Percentiles rank a stretch among this genome's conserved stretches.
Evolutionary conservation across 2,888 invertebrate species (phyloP).

Genomic region (Melanophora roralis): DNA sequence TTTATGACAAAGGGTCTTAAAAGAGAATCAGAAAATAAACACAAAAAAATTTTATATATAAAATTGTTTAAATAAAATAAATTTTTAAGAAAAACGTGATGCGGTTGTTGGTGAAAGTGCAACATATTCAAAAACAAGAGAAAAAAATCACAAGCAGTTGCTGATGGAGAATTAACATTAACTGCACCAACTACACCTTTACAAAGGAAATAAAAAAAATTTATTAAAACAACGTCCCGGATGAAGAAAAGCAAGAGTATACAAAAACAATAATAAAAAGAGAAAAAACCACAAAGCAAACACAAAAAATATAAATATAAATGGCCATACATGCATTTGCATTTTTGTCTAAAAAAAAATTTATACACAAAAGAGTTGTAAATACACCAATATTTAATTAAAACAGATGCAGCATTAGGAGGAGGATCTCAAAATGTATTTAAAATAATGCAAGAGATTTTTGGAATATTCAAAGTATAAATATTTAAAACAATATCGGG

Average conservation of each 20-base stretch:
- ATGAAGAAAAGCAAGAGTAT: conserved; percentile 5
- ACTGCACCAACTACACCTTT: not conserved
- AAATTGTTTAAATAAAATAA: conserved; percentile 44
- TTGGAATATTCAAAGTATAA: no score
- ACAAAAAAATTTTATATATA: not conserved
- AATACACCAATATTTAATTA: not conserved
- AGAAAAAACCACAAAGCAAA: not conserved
- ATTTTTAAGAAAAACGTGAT: conserved; percentile 64
- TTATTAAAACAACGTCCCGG: not conserved
- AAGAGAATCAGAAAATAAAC: conserved; percentile 38
- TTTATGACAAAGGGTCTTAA: no score
- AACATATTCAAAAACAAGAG: conserved; percentile 10
- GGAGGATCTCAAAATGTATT: not conserved
- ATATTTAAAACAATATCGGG: no score
- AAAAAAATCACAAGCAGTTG: not conserved
- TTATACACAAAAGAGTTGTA: conserved; percentile 2
- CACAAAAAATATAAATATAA: not conserved
- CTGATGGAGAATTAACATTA: not conserved
- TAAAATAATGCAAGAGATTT: no score
- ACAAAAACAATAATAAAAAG: not conserved
- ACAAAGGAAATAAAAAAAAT: not conserved
- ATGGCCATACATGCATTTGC: not conserved
- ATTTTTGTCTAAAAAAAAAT: not conserved
- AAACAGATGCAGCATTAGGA: not conserved
- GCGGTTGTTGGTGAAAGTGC: conserved; percentile 60